Base-by-base conservation (phyloP, 1,140 invertebrate genomes). In the Adoxophyes honmai region DNA sequence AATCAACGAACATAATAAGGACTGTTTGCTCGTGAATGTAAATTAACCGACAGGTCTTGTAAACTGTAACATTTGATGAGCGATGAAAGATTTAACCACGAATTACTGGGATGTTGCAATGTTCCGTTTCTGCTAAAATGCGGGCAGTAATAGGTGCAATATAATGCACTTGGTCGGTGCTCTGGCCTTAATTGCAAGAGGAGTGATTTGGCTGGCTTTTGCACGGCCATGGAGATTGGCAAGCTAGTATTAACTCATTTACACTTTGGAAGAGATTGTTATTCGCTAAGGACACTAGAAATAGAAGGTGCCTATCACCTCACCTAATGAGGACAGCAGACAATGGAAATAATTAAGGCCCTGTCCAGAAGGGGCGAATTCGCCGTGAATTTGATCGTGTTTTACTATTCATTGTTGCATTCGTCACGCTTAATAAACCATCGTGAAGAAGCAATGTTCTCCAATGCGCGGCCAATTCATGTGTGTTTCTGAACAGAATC, bases 181-280 rank as follows among this genome's bases (percentile, higher is more conserved):
- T 62, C 13, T 59, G 68, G 60, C 64, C 68, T 66, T 70, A 70
- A 66, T 70, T 66, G 53, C 48, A 44, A 36, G 13, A 54, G 33
- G 35, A 56, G 39, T 57, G 57, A 70, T 69, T 58, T 56, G 54
- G 48, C 28, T 56, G 36, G 35, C 18, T 16, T 11, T 36, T 16
- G 48, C 55, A 36, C 55, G 34, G 55, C 15, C 34, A 28, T 16
- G 9, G 34, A 21, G 42, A 48, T 14, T 48, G 42, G 10, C 8
- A 15, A 9, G 39, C 42, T 28, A 28, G 21, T 28, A 44, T 44
- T 44, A 44, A 44, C 42, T 21, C 42, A 21, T 44, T 44, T 10
- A 16, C 10, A 16, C 16, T 21, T 9, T 48, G 28, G 28, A 21
- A 48, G 21, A 48, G 42, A 48, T 48, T 48, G 42, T 48, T 21